Percentiles rank a stretch among this genome's conserved stretches.
Conservation (phyloP, 2,888 invertebrate species). For the Drosophila phalerata region DNA sequence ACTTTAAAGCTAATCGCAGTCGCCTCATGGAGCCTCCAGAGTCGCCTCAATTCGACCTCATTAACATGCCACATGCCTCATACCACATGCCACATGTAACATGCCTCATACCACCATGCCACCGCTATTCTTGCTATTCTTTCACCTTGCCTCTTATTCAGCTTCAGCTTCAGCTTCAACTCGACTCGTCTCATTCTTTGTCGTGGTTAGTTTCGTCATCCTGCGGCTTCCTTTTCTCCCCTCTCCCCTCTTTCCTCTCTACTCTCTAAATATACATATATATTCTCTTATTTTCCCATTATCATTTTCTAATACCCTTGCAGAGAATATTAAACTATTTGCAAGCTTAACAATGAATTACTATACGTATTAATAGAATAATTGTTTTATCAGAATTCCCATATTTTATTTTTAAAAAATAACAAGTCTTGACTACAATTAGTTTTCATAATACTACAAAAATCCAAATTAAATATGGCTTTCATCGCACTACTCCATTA, state of each 20-base stretch:
- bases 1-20: constrained; percentile 76
- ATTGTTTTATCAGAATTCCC: too few relatives aligned
- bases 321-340: neutral
- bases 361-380: neutral
- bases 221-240: constrained; percentile 18
- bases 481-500: too few relatives aligned
- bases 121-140: neutral
- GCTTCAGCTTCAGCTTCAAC: constrained; percentile 3
- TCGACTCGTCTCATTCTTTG: constrained; percentile 30
- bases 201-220: constrained; percentile 43
- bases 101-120: constrained; percentile 1
- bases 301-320: neutral
- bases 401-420: too few relatives aligned
- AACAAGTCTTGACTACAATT: too few relatives aligned
- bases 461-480: too few relatives aligned
- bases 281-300: neutral
- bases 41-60: constrained; percentile 62
- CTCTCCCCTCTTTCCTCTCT: too few relatives aligned
- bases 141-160: constrained; percentile 8
- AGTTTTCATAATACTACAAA: too few relatives aligned
- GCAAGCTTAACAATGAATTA: neutral
- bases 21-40: constrained; percentile 56
- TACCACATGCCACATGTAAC: neutral
- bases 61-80: constrained; percentile 48
- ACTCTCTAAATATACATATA: constrained; percentile 19